A percentile compares a stretch with the other conserved stretches of the same genome.
Conservation (phyloP, 2,888 invertebrate species). For the Andrena fulva region DNA sequence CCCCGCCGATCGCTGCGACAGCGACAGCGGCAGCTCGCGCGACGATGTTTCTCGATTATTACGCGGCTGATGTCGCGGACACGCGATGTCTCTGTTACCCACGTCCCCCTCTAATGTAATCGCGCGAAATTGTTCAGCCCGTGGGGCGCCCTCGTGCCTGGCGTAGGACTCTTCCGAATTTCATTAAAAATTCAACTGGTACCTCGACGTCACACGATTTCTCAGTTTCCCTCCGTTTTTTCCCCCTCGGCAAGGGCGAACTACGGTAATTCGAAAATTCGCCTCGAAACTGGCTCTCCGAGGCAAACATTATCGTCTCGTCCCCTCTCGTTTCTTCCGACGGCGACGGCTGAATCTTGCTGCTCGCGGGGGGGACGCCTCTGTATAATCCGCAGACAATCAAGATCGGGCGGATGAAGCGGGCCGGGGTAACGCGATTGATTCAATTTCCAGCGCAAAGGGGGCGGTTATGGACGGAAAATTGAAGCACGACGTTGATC, state of each 20-base stretch:
- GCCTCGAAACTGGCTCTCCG: constrained; percentile 1
- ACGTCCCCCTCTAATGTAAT: neutral
- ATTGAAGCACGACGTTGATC: constrained; percentile 41
- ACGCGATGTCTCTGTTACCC: constrained; percentile 9
- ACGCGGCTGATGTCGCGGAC: neutral
- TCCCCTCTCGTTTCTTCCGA: neutral
- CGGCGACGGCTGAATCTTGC: constrained; percentile 29
- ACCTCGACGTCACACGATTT: neutral
- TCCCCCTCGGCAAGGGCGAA: neutral
- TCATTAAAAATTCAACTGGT: constrained; percentile 4
- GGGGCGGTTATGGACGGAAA: constrained; percentile 50
- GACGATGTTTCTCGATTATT: constrained; percentile 6
- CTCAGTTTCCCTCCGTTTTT: neutral
- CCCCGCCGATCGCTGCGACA: neutral
- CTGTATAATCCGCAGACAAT: constrained; percentile 58
- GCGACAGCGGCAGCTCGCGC: neutral
- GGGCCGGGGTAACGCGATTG: constrained; percentile 51
- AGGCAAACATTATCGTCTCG: constrained; percentile 12
- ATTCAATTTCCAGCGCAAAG: constrained; percentile 56
- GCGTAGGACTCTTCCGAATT: neutral
- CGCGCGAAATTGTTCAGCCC: constrained; percentile 4
- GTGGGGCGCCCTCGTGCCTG: neutral
- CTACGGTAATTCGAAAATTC: constrained; percentile 6
- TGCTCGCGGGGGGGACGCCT: constrained; percentile 10
- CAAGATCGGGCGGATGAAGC: constrained; percentile 46